Percentiles rank a stretch among this genome's conserved stretches.
Evolutionary conservation across 2,113 vertebrate genomes (phyloP).

Genomic region (Smithornis capensis): DNA sequence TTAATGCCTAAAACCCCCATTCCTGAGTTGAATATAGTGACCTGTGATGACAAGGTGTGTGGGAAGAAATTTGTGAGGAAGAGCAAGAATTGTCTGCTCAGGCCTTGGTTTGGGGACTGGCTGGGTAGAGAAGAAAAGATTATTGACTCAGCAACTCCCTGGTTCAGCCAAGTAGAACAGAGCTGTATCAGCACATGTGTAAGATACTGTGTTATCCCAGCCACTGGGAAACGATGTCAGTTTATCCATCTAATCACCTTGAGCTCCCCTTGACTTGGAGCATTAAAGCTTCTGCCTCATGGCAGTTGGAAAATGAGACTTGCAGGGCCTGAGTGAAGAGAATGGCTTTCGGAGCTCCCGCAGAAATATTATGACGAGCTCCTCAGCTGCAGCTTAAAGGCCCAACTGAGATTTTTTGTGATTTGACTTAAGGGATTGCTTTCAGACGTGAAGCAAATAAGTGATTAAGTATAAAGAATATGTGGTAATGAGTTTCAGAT

Average conservation of each 20-base stretch:
- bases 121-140: not conserved
- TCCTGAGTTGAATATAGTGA: not conserved
- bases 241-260: not conserved
- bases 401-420: not conserved
- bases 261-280: not conserved
- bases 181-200: not conserved
- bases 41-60: not conserved
- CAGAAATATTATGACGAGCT: not conserved
- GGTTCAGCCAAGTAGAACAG: not conserved
- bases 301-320: not conserved
- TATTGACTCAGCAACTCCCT: not conserved
- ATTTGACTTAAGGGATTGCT: not conserved
- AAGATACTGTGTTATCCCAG: not conserved
- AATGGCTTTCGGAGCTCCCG: not conserved
- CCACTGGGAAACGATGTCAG: not conserved
- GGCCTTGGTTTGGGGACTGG: not conserved
- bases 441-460: not conserved
- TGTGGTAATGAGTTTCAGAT: conserved; percentile 33
- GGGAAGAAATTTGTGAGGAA: not conserved
- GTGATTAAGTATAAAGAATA: not conserved
- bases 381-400: not conserved
- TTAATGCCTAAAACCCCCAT: not conserved
- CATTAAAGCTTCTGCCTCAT: not conserved
- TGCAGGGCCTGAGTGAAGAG: not conserved
- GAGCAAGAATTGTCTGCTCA: not conserved